Percentiles rank a stretch among this genome's conserved stretches.
phyloP scores from a whole-genome alignment of 2,888 invertebrate species.

The Melanotus villosus region DNA sequence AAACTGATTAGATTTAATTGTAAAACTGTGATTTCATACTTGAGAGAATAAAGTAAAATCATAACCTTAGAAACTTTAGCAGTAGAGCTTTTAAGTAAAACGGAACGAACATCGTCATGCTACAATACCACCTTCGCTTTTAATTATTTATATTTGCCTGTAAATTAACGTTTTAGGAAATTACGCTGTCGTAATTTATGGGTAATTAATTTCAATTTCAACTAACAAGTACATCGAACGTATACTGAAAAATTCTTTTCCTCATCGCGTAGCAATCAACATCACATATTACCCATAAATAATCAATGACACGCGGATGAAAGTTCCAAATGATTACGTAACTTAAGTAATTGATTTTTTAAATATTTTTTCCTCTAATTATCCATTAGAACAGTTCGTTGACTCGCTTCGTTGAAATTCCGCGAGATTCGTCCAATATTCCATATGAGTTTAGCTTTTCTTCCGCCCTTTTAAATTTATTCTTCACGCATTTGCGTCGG shows the following conservation, averaged over 20 bases:
- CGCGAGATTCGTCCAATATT: not conserved
- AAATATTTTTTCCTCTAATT: not conserved
- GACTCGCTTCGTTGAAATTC: constrained; percentile 1
- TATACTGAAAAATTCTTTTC: too few species aligned
- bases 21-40: too few species aligned
- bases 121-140: constrained; percentile 4
- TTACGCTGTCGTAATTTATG: not conserved
- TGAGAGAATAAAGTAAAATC: too few species aligned
- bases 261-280: too few species aligned
- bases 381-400: not conserved
- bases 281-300: too few species aligned
- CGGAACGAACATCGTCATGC: not conserved
- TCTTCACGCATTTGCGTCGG: constrained; percentile 1
- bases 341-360: not conserved
- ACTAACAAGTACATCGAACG: too few species aligned
- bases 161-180: not conserved
- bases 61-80: too few species aligned
- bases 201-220: constrained; percentile 12
- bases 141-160: constrained; percentile 11
- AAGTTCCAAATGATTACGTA: too few species aligned
- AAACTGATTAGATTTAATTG: too few species aligned
- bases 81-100: too few species aligned
- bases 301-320: too few species aligned
- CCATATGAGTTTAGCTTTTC: not conserved
- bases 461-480: constrained; percentile 12